Conservation (phyloP, 1,140 invertebrate species). For the Reticulitermes speratus region DNA sequence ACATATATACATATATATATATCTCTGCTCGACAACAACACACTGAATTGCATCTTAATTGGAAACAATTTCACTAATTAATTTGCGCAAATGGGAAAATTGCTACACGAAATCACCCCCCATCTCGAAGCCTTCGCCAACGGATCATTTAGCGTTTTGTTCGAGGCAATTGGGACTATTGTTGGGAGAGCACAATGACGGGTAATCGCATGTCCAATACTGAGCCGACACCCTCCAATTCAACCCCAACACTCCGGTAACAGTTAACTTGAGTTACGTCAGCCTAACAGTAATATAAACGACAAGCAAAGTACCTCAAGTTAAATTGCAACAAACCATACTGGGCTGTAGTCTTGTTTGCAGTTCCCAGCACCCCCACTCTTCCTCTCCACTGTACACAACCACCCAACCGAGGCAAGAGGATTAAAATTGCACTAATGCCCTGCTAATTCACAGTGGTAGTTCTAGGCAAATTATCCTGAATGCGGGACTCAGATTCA, state of each 20-base stretch:
- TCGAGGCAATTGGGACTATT: constrained; percentile 36
- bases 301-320: neutral
- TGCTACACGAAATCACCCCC: constrained; percentile 28
- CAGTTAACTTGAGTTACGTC: neutral
- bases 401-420: constrained; percentile 23
- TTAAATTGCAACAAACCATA: neutral
- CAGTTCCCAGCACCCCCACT: neutral
- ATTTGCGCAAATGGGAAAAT: constrained; percentile 42
- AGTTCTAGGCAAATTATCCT: constrained; percentile 29
- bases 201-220: constrained; percentile 36
- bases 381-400: neutral
- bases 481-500: constrained; percentile 30
- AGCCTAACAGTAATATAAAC: neutral
- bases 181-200: constrained; percentile 35
- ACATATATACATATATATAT: neutral
- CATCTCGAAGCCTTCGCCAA: neutral
- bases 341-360: constrained; percentile 3
- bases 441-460: constrained; percentile 35
- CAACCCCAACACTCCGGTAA: neutral
- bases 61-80: constrained; percentile 52
- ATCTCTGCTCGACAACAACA: constrained; percentile 27
- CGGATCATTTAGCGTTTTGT: constrained; percentile 38
- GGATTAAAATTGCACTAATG: constrained; percentile 37
- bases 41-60: constrained; percentile 51
- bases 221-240: constrained; percentile 19